phyloP scores from a whole-genome alignment of 1,140 invertebrate species.

The Vollenhovia emeryi region DNA sequence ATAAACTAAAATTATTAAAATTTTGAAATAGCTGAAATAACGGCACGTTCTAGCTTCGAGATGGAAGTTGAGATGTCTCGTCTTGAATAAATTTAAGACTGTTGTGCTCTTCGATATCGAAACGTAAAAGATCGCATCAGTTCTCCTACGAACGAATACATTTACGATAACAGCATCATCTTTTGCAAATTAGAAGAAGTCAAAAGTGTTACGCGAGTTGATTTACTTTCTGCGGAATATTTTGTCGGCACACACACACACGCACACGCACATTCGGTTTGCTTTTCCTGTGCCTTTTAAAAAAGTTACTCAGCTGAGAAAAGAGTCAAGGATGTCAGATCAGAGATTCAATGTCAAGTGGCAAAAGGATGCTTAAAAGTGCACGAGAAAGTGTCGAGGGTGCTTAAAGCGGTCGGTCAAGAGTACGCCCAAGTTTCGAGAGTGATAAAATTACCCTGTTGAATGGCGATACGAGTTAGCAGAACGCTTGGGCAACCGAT shows the following conservation, averaged over 20 bases:
- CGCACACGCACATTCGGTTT: not conserved
- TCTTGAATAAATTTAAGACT: not conserved
- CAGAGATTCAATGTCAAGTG: conserved; percentile 45
- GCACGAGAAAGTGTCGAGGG: conserved; percentile 29
- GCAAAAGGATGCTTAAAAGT: conserved; percentile 40
- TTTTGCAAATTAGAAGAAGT: not conserved
- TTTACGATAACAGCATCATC: not conserved
- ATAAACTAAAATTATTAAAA: not conserved
- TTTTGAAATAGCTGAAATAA: not conserved
- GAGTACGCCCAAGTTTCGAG: conserved; percentile 48
- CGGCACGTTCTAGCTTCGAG: not conserved
- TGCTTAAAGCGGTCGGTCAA: conserved; percentile 15
- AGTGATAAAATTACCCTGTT: conserved; percentile 58
- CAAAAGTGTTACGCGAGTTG: not conserved
- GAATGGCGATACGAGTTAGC: not conserved
- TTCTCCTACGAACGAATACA: not conserved
- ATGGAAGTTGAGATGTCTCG: not conserved
- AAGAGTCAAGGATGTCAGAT: conserved; percentile 22
- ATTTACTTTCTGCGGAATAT: not conserved
- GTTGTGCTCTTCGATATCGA: not conserved
- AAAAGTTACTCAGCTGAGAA: not conserved
- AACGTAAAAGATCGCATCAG: not conserved
- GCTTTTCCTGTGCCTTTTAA: not conserved
- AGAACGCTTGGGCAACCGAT: not conserved
- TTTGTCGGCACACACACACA: no score